Evolutionary conservation across 92 coral and sea anemone species (phyloP), one percentile per base, ranked within the genome.

Genomic region (Desmophyllum pertusum): DNA sequence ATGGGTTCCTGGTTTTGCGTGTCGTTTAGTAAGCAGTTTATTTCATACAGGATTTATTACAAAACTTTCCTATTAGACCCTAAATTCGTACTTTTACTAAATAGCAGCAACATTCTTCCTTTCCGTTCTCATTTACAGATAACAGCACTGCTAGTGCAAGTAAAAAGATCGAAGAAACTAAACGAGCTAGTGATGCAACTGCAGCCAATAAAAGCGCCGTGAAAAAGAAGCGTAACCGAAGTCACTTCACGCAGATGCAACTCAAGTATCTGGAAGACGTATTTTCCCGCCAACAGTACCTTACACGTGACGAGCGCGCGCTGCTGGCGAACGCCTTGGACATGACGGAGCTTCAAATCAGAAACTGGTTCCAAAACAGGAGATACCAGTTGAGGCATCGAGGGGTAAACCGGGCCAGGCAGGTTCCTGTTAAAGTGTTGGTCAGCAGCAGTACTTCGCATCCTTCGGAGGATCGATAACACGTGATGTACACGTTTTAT

Each of bases 311-410:
- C 75, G 98, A 94, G 59, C 87, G 98, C 57, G 89, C 98, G n/a
- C 90, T 94, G 41, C 73, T 94, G 82, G 95, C 98, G 27, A 75
- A 81, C 30, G 98, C 92, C 30, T 77, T 94, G 76, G 92, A 94
- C 64, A 94, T 94, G 98, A 94, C 98, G n/a, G 98, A 94, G 83
- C 87, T 94, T 52, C 98, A 94, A 77, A 91, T 94, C 78, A 52
- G 98, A 80, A 94, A 94, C 89, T 94, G 98, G 98, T 94, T 94
- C 72, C 98, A 94, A 74, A 94, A 94, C 79, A 87, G 92, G 80
- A 79, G 98, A 71, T 94, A 94, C 85, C 98, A 94, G 90, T 87
- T 89, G 66, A 82, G 98, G 78, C 95, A 94, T 74, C 88, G 98
- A 31, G 86, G 86, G 13, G 6, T 82, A 57, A 82, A 82, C 79